Conservation (phyloP, 2,797 vertebrate species). For the Balearica regulorum region DNA sequence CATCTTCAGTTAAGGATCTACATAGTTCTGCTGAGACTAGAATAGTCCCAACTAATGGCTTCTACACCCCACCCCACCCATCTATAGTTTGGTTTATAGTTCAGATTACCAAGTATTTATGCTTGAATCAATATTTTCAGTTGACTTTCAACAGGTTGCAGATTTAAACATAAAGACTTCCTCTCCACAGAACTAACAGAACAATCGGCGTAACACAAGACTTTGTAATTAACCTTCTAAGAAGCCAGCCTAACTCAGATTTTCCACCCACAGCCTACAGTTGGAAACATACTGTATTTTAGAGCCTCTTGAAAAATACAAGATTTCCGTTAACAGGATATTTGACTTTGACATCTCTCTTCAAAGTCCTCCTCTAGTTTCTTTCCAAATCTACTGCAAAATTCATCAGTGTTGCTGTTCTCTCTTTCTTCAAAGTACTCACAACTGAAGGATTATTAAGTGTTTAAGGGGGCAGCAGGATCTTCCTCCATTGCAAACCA, state of each 20-base stretch:
- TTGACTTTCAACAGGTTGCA: background rate
- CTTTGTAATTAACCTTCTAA: background rate
- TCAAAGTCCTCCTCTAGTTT: background rate
- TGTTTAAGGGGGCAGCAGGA: background rate
- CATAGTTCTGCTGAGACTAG: background rate
- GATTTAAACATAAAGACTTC: background rate
- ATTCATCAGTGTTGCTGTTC: background rate
- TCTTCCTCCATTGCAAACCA: background rate
- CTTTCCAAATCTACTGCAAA: background rate
- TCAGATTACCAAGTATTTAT: background rate
- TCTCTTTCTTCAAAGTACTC: background rate
- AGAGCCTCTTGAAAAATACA: background rate
- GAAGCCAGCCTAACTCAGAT: background rate
- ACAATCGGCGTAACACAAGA: background rate
- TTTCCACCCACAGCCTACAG: background rate
- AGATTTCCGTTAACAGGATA: background rate
- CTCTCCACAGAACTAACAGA: background rate
- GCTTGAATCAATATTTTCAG: background rate
- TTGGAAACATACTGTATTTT: background rate
- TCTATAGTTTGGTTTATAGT: background rate
- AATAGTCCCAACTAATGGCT: background rate
- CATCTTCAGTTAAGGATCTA: background rate
- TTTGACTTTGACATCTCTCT: background rate
- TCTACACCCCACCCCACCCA: rapidly evolving
- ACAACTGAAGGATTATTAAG: background rate